Evolutionary conservation across 2,888 invertebrate genomes (phyloP), one percentile per base, ranked within the genome.

Genomic region (Carcina quercana): DNA sequence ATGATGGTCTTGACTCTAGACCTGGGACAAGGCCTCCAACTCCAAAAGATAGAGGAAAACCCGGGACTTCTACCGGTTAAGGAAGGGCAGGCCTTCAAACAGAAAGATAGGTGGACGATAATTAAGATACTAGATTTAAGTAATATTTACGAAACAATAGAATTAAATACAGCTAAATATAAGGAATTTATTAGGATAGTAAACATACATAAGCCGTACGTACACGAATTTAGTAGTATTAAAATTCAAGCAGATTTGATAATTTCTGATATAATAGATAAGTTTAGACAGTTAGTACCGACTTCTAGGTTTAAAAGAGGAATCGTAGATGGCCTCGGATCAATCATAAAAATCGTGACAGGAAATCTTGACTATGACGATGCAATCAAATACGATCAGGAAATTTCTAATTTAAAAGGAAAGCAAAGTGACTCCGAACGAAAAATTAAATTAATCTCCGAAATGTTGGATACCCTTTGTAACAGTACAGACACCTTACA

Each of bases 21-120:
- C 13, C 3, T n/a, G 13, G 19, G n/a, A 28, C 28, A 19, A 24
- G 29, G 11, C 14, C 34, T 29, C 21, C 34, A 29, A 25, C 25
- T 34, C 14, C 34, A 30, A 8, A 10, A 22, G 15, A 7, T 30
- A 15, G 17, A 28, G 8, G 14, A 13, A 10, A 28, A 33, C 17
- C 28, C 28, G 12, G 33, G 33, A 15, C 7, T 31, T 11, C 28
- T 35, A 10, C 35, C 26, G 2, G 19, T 35, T 5, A 31, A 24
- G 25, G 13, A 30, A 8, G 35, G 35, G 13, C 7, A 17, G 4
- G 31, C 31, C 7, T 2, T 20, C 4, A 14, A 26, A 15, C 20
- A 15, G 12, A 7, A 35, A 11, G 26, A 31, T 8, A 31, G 15
- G 14, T 35, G 30, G 35, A 27, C 17, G 1, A 24, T 30, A 3